Evolutionary conservation across 2,888 invertebrate genomes (phyloP), one percentile per base, ranked within the genome.

Genomic region (Rhagonycha fulva): DNA sequence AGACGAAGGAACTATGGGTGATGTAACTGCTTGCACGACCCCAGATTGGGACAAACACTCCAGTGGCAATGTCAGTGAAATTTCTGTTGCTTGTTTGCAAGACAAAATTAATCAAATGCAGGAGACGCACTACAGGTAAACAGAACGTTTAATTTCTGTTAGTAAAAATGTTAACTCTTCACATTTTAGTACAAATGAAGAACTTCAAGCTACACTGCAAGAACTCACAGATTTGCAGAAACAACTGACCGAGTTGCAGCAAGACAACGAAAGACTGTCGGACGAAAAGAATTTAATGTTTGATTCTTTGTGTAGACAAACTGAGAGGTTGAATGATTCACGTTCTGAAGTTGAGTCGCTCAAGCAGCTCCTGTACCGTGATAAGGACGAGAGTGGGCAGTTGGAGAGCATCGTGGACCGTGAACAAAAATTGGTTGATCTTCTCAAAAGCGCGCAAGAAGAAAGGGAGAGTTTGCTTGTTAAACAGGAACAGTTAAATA

Each of bases 41-140:
- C 94, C 94, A 9, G 96, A 96, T 81, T 97, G 97, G 97, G 97
- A 97, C 88, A 96, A 96, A 87, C 94, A 96, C 87, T 96, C 96
- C 75, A 94, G 94, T 66, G 95, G 96, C 78, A 94, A 94, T 4
- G 90, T 94, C 81, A 96, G 96, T 87, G 97, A 97, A 88, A 93
- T 97, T 74, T 95, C 95, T 4, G 96, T 98, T 79, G 97, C 97
- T 19, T 97, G 97, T 86, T 90, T 96, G 79, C 98, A 98, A 88
- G 98, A 98, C 86, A 93, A 96, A 85, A 97, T 98, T 83, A 91
- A 96, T 86, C 96, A 96, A 88, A 96, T 96, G 96, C 96, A 96
- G 86, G 96, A 96, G 87, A 95, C 95, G 14, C 95, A 96, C 85
- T 94, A 95, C 85, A 92, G 92, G 92, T 92, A 83, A 77, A 70